phyloP scores from a whole-genome alignment of 2,888 invertebrate species.

The Himalopsyche anomala region DNA sequence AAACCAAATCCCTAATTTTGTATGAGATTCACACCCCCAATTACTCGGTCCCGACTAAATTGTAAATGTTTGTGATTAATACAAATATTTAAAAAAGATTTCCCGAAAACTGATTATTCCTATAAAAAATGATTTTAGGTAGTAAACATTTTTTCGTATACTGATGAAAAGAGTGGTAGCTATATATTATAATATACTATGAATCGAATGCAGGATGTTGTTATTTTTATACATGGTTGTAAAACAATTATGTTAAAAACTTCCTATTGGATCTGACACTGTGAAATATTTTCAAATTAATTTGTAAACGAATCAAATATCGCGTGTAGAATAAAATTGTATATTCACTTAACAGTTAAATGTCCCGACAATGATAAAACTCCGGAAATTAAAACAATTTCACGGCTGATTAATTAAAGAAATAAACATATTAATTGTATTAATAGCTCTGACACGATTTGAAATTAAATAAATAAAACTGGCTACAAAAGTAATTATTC shows the following conservation, averaged over 20 bases:
- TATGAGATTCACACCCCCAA: too few relatives aligned
- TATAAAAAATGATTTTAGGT: too few relatives aligned
- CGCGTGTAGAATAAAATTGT: neutral
- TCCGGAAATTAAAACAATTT: conserved; percentile 26
- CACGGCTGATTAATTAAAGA: neutral
- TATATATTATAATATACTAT: too few relatives aligned
- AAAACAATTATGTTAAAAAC: neutral
- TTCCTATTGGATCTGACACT: neutral
- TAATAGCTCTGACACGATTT: neutral
- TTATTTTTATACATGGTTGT: neutral
- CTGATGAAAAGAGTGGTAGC: too few relatives aligned
- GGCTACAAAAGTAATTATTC: neutral
- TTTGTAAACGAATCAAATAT: neutral
- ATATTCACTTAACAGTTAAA: neutral
- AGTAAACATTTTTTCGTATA: too few relatives aligned
- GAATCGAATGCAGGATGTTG: neutral
- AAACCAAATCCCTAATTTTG: too few relatives aligned
- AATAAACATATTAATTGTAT: neutral
- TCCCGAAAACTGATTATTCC: too few relatives aligned
- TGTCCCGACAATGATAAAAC: neutral
- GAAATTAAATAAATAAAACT: neutral
- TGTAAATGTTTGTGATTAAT: too few relatives aligned
- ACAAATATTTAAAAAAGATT: too few relatives aligned
- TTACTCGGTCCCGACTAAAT: too few relatives aligned
- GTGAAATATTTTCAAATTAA: neutral